phyloP scores from a whole-genome alignment of 1,140 invertebrate genomes.

The Limonius californicus region DNA sequence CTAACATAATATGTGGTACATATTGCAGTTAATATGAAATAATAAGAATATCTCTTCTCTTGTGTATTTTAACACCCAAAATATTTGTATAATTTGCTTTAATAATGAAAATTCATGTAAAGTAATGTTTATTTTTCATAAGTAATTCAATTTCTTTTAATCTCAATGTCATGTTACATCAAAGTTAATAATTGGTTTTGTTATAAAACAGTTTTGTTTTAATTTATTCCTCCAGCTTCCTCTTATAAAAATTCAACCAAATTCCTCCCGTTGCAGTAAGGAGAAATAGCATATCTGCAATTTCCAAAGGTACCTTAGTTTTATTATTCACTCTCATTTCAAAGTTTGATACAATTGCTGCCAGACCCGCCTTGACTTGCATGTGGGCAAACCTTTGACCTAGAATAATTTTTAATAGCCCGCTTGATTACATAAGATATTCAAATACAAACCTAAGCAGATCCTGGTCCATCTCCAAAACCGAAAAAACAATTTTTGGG shows the following conservation, averaged over 20 bases:
- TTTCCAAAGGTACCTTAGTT: slow-evolving; percentile 15
- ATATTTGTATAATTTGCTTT: too few species aligned
- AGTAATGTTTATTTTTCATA: too few species aligned
- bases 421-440: not conserved
- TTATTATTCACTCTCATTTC: slow-evolving; percentile 15
- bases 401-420: not conserved
- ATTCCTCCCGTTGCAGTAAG: slow-evolving; percentile 12
- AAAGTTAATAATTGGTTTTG: too few species aligned
- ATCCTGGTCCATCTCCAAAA: not conserved
- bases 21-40: too few species aligned
- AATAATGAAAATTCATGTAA: too few species aligned
- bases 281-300: not conserved
- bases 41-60: too few species aligned
- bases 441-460: slow-evolving; percentile 9
- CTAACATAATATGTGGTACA: too few species aligned
- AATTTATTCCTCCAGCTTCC: too few species aligned
- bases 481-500: not conserved
- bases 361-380: slow-evolving; percentile 6
- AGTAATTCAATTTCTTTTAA: too few species aligned
- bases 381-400: slow-evolving; percentile 13
- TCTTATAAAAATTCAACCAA: slow-evolving; percentile 17
- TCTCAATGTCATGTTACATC: too few species aligned
- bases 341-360: slow-evolving; percentile 4
- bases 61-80: too few species aligned
- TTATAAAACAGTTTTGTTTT: too few species aligned